Evolutionary conservation across 53 echinoderm and acorn worm genomes (phyloP), one percentile per base, ranked within the genome.

Genomic region (Actinopyga echinites): DNA sequence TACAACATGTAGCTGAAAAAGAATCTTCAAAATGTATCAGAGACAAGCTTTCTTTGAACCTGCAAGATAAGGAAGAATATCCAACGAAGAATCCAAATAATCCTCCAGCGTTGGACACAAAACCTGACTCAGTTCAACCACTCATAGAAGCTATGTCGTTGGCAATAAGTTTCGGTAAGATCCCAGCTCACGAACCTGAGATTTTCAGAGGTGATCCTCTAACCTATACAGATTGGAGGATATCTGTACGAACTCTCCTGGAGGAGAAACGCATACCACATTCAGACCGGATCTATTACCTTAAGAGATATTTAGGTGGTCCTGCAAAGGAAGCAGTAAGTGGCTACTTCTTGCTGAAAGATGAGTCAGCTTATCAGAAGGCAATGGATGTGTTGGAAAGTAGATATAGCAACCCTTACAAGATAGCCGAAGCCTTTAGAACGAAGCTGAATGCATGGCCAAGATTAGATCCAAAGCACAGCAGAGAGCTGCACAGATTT

Each of bases 241-340:
- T 52, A n/a, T 71, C 85, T 37, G 88, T 92, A 30, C 38, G 79
- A 25, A 73, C 49, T 24, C 57, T 92, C 6, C 85, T 88, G 30
- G 88, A 88, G 30, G 29, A 85, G 34, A 37, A 60, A 85, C 53
- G 83, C 8, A 78, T 89, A 20, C 84, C 80, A 36, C 12, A 45
- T 11, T 36, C 56, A 33, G 86, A 89, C 30, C 83, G 71, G 38
- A 58, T 86, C 4, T 67, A 92, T 78, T 83, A 85, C 53, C 58
- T 91, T 20, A 75, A 87, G 40, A 88, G 32, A 37, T 92, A 92
- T 56, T 49, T 88, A 53, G 79, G 85, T 40, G 92, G 88, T 53
- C 35, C 75, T 22, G 92, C 79, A 6, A 92, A 82, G 21, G 82
- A 91, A 42, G 63, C 88, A 19, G 75, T 91, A 17, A 75, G 68